phyloP scores from a whole-genome alignment of 2,888 invertebrate genomes.

The Orgyia antiqua region DNA sequence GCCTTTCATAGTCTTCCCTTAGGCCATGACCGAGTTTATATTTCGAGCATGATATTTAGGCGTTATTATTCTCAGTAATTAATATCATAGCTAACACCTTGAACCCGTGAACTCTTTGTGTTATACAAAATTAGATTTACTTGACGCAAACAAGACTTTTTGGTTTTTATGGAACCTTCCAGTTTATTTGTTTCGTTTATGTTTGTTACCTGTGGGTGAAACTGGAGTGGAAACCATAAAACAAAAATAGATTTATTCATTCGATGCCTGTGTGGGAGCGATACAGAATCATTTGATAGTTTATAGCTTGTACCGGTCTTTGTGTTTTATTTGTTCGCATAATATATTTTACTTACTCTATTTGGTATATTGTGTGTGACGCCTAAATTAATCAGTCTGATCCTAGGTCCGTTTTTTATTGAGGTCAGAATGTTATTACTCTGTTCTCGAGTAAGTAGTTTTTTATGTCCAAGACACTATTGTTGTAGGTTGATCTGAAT shows the following conservation, averaged over 20 bases:
- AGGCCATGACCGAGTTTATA: slow-evolving; percentile 24
- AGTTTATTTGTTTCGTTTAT: slow-evolving; percentile 26
- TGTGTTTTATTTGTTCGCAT: neutral
- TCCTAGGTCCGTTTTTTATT: no score
- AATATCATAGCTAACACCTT: slow-evolving; percentile 15
- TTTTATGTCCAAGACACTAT: no score
- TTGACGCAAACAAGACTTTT: no score
- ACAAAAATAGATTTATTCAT: slow-evolving; percentile 38
- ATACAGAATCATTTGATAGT: slow-evolving; percentile 29
- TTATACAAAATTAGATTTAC: no score
- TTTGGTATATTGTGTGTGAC: neutral
- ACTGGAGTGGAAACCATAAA: slow-evolving; percentile 26
- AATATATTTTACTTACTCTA: neutral
- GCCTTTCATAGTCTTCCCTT: slow-evolving; percentile 16
- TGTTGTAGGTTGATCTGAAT: no score
- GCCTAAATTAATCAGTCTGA: neutral
- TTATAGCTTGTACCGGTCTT: slow-evolving; percentile 11
- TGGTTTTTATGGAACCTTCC: slow-evolving; percentile 11
- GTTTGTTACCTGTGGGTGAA: slow-evolving; percentile 26
- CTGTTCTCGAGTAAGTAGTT: no score
- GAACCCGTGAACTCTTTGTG: slow-evolving; percentile 11
- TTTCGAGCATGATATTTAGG: no score
- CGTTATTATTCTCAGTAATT: no score
- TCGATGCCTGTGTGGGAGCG: slow-evolving; percentile 23
- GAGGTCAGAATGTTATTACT: no score